Conservation (phyloP, 2,113 vertebrate genomes). For the Drymodes brunneopygia region DNA sequence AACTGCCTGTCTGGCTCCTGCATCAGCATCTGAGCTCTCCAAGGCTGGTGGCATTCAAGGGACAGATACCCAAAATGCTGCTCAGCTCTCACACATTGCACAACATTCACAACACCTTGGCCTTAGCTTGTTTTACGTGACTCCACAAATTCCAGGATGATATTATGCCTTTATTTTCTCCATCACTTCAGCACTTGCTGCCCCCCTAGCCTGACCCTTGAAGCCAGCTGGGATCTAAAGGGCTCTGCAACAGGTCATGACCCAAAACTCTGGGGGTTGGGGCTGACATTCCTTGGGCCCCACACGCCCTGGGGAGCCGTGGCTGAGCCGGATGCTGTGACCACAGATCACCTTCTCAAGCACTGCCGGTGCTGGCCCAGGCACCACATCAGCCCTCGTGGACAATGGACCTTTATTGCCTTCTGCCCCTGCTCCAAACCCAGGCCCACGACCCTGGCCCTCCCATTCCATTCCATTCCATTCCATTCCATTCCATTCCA, state of each 20-base stretch:
- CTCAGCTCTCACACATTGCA: not conserved
- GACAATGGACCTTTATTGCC: not conserved
- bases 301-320: rapidly evolving
- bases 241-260: not conserved
- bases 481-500: not conserved
- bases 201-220: rapidly evolving
- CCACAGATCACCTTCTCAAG: not conserved
- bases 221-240: not conserved
- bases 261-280: not conserved
- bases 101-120: not conserved
- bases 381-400: rapidly evolving
- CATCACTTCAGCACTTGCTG: rapidly evolving
- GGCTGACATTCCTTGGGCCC: not conserved
- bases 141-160: not conserved
- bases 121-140: not conserved
- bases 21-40: not conserved
- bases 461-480: no score
- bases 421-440: not conserved
- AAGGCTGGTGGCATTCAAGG: not conserved
- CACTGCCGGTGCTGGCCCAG: not conserved
- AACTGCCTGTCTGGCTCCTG: rapidly evolving
- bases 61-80: not conserved
- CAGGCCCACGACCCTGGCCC: no score
- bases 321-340: rapidly evolving
- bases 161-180: not conserved